Evolutionary conservation across 2,888 invertebrate species (phyloP).

Genomic region (Trichogramma evanescens): DNA sequence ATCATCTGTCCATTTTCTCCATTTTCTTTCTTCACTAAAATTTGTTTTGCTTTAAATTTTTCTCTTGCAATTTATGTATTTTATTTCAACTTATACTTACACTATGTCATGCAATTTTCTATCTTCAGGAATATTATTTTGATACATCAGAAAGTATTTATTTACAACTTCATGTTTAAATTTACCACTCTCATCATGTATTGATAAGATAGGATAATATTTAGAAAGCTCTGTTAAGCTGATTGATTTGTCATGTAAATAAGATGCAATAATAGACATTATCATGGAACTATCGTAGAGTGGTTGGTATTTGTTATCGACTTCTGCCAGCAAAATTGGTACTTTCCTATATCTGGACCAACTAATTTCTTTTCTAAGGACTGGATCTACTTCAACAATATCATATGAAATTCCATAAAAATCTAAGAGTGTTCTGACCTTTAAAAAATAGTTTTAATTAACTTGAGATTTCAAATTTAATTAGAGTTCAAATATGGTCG

Average conservation of each 20-base stretch:
- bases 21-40: constrained; percentile 80
- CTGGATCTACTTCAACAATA: constrained; percentile 95
- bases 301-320: constrained; percentile 70
- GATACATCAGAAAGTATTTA: constrained; percentile 81
- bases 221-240: constrained; percentile 64
- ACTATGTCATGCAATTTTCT: constrained; percentile 52
- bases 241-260: constrained; percentile 56
- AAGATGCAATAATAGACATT: constrained; percentile 78
- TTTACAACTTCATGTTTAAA: constrained; percentile 72
- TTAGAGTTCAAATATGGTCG: neutral
- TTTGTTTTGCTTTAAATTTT: neutral
- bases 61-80: neutral
- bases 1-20: constrained; percentile 93
- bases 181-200: constrained; percentile 61
- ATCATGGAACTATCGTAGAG: constrained; percentile 92
- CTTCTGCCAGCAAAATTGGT: constrained; percentile 76
- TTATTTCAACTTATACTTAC: constrained; percentile 46
- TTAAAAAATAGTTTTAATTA: constrained; percentile 7
- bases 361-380: constrained; percentile 80
- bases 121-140: constrained; percentile 52
- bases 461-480: neutral
- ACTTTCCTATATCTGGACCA: constrained; percentile 96
- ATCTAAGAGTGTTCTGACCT: constrained; percentile 75
- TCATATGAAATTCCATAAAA: constrained; percentile 90
- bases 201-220: constrained; percentile 69